Evolutionary conservation across 2,888 invertebrate genomes (phyloP).

Genomic region (Trissolcus brochymenae): DNA sequence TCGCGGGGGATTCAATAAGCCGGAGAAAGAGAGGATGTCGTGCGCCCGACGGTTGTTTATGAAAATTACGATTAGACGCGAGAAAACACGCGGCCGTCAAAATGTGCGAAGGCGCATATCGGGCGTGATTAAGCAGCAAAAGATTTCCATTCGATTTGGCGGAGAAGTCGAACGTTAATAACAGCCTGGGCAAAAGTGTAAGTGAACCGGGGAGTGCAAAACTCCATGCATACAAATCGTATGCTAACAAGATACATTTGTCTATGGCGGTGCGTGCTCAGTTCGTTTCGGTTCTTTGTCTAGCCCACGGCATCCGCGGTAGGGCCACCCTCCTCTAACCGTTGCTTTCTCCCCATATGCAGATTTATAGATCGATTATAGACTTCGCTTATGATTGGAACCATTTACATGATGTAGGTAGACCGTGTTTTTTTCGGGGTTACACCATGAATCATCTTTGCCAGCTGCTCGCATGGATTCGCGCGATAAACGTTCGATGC

Average conservation of each 20-base stretch:
- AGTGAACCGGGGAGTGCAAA: slow-evolving; percentile 67
- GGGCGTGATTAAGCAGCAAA: slow-evolving; percentile 57
- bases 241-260: slow-evolving; percentile 76
- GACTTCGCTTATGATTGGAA: slow-evolving; percentile 75
- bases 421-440: slow-evolving; percentile 55
- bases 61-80: slow-evolving; percentile 5
- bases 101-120: slow-evolving; percentile 29
- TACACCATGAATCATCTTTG: slow-evolving; percentile 71
- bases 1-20: slow-evolving; percentile 45
- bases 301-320: slow-evolving; percentile 53
- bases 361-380: slow-evolving; percentile 77
- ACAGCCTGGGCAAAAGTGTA: slow-evolving; percentile 64
- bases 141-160: slow-evolving; percentile 72
- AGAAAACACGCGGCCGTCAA: slow-evolving; percentile 28
- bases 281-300: slow-evolving; percentile 44
- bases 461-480: slow-evolving; percentile 73
- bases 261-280: slow-evolving; percentile 70
- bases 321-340: slow-evolving; percentile 52
- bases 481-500: slow-evolving; percentile 72
- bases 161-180: slow-evolving; percentile 71
- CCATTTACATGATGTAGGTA: slow-evolving; percentile 75
- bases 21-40: not conserved
- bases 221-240: slow-evolving; percentile 76
- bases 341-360: slow-evolving; percentile 68
- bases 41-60: slow-evolving; percentile 26